Evolutionary conservation across 2,113 vertebrate species (phyloP).

Genomic region (Chaetodon trifascialis): DNA sequence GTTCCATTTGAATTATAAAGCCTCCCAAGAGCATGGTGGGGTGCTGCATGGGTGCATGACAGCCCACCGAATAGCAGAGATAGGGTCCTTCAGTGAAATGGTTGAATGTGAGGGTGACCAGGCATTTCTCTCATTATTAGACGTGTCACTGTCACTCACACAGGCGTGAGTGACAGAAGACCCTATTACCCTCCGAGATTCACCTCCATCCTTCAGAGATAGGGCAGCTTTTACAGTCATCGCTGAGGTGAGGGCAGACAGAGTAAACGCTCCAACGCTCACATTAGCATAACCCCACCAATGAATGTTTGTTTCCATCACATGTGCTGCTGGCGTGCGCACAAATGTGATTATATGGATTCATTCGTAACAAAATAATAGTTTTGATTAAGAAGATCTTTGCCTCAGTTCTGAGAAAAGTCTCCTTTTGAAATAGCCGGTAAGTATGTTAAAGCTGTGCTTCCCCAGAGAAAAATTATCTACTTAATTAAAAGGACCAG

Average conservation of each 20-base stretch:
- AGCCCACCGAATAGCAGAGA: constrained; percentile 56
- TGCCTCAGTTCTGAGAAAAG: constrained; percentile 53
- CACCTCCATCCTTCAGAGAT: constrained; percentile 57
- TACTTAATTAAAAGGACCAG: constrained; percentile 88
- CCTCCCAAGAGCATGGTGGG: constrained; percentile 51
- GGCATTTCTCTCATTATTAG: constrained; percentile 77
- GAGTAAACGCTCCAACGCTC: constrained; percentile 35
- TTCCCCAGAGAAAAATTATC: constrained; percentile 83
- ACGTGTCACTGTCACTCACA: constrained; percentile 81
- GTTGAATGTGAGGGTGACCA: constrained; percentile 75
- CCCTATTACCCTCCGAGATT: constrained; percentile 74
- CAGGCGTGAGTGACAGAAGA: constrained; percentile 72
- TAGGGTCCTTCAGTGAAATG: constrained; percentile 60
- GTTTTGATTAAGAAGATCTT: constrained; percentile 52
- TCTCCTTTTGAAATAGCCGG: constrained; percentile 75
- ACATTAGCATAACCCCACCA: constrained; percentile 46
- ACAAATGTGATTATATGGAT: constrained; percentile 6
- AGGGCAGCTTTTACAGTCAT: constrained; percentile 41
- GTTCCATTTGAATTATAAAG: constrained; percentile 72
- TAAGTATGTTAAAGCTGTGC: constrained; percentile 81
- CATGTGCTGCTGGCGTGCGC: not conserved
- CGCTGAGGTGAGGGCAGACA: not conserved
- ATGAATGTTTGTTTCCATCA: constrained; percentile 8
- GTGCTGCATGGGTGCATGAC: constrained; percentile 73
- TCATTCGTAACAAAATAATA: constrained; percentile 33